Percentiles rank a stretch among this genome's conserved stretches.
phyloP scores from a whole-genome alignment of 2,888 invertebrate species.

The Coremacera marginata region DNA sequence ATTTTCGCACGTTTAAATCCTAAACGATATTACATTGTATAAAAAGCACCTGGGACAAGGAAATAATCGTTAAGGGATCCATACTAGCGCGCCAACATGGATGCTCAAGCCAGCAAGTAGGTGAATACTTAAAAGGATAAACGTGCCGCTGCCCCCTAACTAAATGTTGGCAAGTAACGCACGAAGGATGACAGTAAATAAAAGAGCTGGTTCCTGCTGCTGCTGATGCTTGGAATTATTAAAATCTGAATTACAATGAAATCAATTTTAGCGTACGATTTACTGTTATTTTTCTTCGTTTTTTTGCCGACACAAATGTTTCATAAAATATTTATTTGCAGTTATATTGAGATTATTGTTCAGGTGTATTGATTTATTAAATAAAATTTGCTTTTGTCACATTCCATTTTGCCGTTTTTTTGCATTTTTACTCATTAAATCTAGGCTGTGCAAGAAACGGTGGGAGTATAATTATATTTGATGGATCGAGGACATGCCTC shows the following conservation, averaged over 20 bases:
- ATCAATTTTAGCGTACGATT: slow-evolving; percentile 10
- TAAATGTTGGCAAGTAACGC: slow-evolving; percentile 5
- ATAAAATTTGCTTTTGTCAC: too few species aligned
- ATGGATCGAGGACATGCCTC: too few species aligned
- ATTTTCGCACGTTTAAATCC: slow-evolving; percentile 41
- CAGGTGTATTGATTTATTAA: too few species aligned
- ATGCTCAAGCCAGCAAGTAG: neutral
- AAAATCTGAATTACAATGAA: slow-evolving; percentile 1
- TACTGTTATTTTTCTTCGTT: neutral
- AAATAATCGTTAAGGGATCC: slow-evolving; percentile 48
- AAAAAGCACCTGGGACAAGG: slow-evolving; percentile 56
- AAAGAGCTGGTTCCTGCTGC: slow-evolving; percentile 14
- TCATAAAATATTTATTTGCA: too few species aligned
- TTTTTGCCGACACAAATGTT: too few species aligned
- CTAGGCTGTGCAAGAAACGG: too few species aligned
- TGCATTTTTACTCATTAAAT: too few species aligned
- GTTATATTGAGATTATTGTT: too few species aligned
- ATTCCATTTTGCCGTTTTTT: too few species aligned
- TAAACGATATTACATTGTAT: slow-evolving; percentile 51
- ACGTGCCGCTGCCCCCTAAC: neutral
- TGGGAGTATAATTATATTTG: too few species aligned
- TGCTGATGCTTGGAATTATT: neutral
- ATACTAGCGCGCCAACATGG: neutral
- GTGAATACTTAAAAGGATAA: neutral
- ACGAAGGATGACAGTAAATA: slow-evolving; percentile 29